phyloP scores from a whole-genome alignment of 2,888 invertebrate genomes.

The Patella pellucida region DNA sequence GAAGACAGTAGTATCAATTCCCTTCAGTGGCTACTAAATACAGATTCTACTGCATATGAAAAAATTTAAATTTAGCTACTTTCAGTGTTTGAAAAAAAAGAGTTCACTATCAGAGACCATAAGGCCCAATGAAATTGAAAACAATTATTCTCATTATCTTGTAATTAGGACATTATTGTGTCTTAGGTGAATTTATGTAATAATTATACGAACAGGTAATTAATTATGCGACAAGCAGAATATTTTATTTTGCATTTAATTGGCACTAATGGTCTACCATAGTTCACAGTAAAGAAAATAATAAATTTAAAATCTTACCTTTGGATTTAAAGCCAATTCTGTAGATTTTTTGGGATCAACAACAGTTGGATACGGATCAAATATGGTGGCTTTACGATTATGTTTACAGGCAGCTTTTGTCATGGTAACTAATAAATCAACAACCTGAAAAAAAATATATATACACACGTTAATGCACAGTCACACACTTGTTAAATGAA shows the following conservation, averaged over 20 bases:
- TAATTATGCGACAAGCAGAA: neutral
- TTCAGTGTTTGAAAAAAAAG: no score
- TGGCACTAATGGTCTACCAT: neutral
- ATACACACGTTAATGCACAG: no score
- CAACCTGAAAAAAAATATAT: conserved; percentile 54
- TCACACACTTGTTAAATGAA: no score
- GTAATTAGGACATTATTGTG: no score
- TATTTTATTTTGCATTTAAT: neutral
- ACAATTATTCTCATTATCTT: no score
- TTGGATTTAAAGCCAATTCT: conserved; percentile 58
- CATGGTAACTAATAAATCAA: conserved; percentile 64
- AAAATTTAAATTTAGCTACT: no score
- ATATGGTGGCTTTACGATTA: conserved; percentile 50
- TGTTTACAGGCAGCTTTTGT: conserved; percentile 58
- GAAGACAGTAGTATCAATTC: no score
- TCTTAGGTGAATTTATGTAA: no score
- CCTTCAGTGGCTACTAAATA: no score
- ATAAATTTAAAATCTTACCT: conserved; percentile 35
- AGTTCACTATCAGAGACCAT: no score
- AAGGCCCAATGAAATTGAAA: no score
- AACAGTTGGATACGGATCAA: conserved; percentile 64
- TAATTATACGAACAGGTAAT: neutral
- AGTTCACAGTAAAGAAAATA: neutral
- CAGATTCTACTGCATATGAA: no score
- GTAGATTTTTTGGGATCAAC: conserved; percentile 56